Base-by-base conservation (phyloP, 2,113 vertebrate species). In the Leuciscus idus region DNA sequence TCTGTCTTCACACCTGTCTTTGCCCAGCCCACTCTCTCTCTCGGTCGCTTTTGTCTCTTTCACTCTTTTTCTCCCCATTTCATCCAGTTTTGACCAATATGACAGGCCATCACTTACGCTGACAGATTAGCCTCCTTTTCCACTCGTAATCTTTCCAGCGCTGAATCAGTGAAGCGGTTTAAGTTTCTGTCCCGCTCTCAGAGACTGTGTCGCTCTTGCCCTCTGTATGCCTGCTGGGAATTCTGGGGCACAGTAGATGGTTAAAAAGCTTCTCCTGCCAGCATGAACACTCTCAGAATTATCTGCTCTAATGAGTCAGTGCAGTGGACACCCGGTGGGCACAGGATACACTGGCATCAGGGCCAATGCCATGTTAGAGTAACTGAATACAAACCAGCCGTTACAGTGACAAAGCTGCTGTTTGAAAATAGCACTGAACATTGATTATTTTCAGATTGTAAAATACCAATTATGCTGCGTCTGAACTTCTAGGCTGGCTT, bases 111-210 rank as follows among this genome's bases (percentile, higher is more conserved):
- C 64, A 62, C 36, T 72, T 61, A 70, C 57, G 15, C 76, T 77
- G 84, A 75, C 84, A 66, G n/a, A 75, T 74, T 77, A 64, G 50
- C 62, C 55, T 70, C 83, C 23, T 70, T 77, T 84, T 84, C 55
- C 46, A 52, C 81, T 86, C 57, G 74, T 72, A 17, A 61, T 87
- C 70, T 79, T 79, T 81, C 79, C 46, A 84, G 81, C 30, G 26
- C 39, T 48, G 52, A 77, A 86, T 79, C 73, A 61, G 84, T 84
- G 80, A 82, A 79, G 87, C 80, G 73, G 84, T 64, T 66, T 46
- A 76, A 39, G 68, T 70, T 83, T 73, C 68, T 84, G 82, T 59
- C 66, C 33, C 1, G 2, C 33, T 61, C 72, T 76, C 70, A 66
- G 36, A 43, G 68, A 39, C 48, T 3, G 19, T 76, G 55, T 72